Conservation (phyloP, 2,797 vertebrate genomes). For the Schizopygopsis pylzovi region DNA sequence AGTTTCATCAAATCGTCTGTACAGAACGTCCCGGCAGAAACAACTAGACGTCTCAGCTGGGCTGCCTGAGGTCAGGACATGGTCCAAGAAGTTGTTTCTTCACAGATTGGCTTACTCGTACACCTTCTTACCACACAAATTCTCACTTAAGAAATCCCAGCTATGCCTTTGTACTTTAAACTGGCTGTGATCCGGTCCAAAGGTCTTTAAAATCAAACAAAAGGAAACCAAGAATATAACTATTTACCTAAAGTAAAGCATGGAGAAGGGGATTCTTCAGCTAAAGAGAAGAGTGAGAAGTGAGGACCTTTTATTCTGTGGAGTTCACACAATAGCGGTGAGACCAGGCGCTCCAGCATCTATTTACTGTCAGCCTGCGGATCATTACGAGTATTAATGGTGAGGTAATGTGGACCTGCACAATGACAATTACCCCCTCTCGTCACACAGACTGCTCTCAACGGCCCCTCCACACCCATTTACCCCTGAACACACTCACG, state of each 20-base stretch:
- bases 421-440: slow-evolving; percentile 46
- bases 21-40: slow-evolving; percentile 45
- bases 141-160: slow-evolving; percentile 51
- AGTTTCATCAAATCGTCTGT: slow-evolving; percentile 30
- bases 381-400: slow-evolving; percentile 63
- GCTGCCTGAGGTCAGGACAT: slow-evolving; percentile 43
- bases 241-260: slow-evolving; percentile 26
- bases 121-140: slow-evolving; percentile 44
- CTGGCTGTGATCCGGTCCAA: slow-evolving; percentile 34
- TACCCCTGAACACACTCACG: background rate
- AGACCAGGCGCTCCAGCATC: slow-evolving; percentile 37
- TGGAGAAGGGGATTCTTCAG: background rate
- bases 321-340: slow-evolving; percentile 21
- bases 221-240: slow-evolving; percentile 17
- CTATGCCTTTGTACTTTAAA: slow-evolving; percentile 33
- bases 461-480: slow-evolving; percentile 59
- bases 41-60: slow-evolving; percentile 46
- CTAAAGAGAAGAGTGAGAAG: slow-evolving; percentile 13
- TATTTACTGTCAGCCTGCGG: slow-evolving; percentile 54
- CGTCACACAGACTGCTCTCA: slow-evolving; percentile 59
- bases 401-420: slow-evolving; percentile 54
- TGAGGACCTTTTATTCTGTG: slow-evolving; percentile 22
- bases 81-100: slow-evolving; percentile 39
- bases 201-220: slow-evolving; percentile 42
- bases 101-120: slow-evolving; percentile 31